phyloP scores from a whole-genome alignment of 2,888 invertebrate species.

The Hyposoter dolosus region DNA sequence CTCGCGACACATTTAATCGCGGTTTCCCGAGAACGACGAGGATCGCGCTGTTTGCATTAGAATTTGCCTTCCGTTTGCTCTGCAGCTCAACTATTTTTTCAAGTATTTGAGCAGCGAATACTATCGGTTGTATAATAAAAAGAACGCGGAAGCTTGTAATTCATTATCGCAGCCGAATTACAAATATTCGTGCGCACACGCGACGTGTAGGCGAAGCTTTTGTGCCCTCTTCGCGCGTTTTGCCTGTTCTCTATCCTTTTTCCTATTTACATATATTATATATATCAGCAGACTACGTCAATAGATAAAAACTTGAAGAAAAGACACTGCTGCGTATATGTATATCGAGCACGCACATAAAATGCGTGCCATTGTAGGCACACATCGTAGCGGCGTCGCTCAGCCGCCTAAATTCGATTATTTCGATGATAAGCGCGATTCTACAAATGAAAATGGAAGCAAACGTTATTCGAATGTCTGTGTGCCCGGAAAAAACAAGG shows the following conservation, averaged over 20 bases:
- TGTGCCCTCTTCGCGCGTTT: background rate
- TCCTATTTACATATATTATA: slow-evolving; percentile 9
- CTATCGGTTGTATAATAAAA: background rate
- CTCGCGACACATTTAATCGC: background rate
- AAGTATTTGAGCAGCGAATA: background rate
- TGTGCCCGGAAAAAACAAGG: background rate
- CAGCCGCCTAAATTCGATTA: background rate
- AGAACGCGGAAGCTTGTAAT: background rate
- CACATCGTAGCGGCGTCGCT: background rate
- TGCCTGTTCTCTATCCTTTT: background rate
- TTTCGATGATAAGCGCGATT: background rate
- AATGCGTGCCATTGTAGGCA: background rate
- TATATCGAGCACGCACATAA: background rate
- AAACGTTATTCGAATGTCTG: background rate
- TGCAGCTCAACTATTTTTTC: background rate
- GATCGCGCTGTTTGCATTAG: background rate
- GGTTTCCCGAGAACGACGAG: background rate
- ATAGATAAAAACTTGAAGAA: background rate
- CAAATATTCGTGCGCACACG: background rate
- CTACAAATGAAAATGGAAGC: background rate
- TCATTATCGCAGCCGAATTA: slow-evolving; percentile 3
- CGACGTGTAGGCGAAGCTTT: no score
- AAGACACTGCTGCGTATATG: background rate
- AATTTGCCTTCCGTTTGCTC: background rate
- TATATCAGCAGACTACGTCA: slow-evolving; percentile 12